Conservation (phyloP, 2,888 invertebrate genomes). For the Nomada fabriciana region DNA sequence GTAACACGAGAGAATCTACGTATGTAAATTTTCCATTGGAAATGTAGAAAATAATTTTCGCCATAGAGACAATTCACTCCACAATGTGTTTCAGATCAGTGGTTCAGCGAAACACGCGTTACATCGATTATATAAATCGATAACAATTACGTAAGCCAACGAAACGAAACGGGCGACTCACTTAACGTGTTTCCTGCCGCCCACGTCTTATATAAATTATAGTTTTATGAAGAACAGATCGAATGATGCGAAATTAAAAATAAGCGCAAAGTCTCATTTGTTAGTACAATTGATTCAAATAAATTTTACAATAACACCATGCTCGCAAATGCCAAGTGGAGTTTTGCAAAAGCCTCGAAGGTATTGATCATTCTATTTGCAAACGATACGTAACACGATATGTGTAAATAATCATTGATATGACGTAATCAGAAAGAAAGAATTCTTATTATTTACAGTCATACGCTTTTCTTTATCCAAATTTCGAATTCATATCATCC, state of each 20-base stretch:
- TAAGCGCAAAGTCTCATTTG: conserved; percentile 22
- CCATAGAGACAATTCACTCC: too few relatives aligned
- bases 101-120: not conserved
- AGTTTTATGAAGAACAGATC: conserved; percentile 33
- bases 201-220: conserved; percentile 49
- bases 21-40: too few relatives aligned
- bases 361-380: too few relatives aligned
- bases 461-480: not conserved
- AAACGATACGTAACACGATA: too few relatives aligned
- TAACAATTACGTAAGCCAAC: conserved; percentile 54
- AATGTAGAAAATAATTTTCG: too few relatives aligned
- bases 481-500: not conserved
- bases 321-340: too few relatives aligned
- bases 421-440: too few relatives aligned
- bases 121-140: conserved; percentile 32
- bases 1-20: too few relatives aligned
- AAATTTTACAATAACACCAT: not conserved
- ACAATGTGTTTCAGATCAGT: not conserved
- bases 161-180: conserved; percentile 61
- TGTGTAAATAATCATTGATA: not conserved
- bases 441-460: too few relatives aligned
- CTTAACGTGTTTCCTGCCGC: conserved; percentile 47
- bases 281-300: conserved; percentile 5
- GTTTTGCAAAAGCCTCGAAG: not conserved
- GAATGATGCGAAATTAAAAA: conserved; percentile 29